Conservation (phyloP, 2,888 invertebrate genomes). For the Mystacides longicornis region DNA sequence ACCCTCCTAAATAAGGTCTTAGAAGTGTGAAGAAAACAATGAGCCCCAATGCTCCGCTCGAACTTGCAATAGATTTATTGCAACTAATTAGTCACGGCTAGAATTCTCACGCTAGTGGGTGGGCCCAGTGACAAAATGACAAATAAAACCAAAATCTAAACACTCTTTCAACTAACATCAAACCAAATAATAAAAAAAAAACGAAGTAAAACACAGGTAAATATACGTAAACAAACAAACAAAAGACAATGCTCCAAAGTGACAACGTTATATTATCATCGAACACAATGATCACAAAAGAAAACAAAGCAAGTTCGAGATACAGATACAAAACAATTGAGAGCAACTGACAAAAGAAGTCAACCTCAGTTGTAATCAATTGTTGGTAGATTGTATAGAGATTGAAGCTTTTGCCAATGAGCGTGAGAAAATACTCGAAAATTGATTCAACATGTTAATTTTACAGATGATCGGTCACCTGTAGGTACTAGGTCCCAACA, state of each 20-base stretch:
- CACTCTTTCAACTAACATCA: background rate
- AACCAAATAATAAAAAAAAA: background rate
- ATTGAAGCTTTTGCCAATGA: too few species aligned
- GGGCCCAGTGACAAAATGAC: background rate
- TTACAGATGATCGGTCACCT: too few species aligned
- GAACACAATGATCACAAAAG: background rate
- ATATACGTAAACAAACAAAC: background rate
- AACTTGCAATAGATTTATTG: background rate
- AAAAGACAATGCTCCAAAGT: background rate
- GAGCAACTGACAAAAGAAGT: too few species aligned
- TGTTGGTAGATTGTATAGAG: too few species aligned
- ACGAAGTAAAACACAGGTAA: conserved; percentile 2
- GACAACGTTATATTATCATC: background rate
- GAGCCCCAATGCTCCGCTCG: too few species aligned
- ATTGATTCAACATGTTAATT: too few species aligned
- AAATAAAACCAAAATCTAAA: background rate
- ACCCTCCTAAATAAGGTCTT: too few species aligned
- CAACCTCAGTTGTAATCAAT: too few species aligned
- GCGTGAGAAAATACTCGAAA: too few species aligned
- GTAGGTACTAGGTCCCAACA: too few species aligned
- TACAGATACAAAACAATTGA: background rate
- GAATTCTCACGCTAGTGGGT: background rate
- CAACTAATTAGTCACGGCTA: background rate
- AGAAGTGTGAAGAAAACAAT: too few species aligned
- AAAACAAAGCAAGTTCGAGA: background rate